These are phyloP conservation scores for Habrosyne pyritoides DNA, from an alignment of 2,888 invertebrate species.

Conservation along the genomic window DNA sequence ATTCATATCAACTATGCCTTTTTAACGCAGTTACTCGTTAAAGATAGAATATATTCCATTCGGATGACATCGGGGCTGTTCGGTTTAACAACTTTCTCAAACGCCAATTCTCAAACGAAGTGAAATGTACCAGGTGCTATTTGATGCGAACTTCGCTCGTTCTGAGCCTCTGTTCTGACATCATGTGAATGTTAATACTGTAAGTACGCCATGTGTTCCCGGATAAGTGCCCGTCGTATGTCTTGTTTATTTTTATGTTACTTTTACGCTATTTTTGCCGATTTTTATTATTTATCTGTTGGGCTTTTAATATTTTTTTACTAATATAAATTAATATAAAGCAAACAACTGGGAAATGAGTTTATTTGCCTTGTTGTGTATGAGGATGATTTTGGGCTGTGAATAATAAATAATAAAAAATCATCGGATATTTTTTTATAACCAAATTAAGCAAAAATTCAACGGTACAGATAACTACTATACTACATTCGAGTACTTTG, in stretches of 20 bases:
- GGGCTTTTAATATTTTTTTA: background rate
- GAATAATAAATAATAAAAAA: no score
- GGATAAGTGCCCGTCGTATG: background rate
- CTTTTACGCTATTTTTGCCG: background rate
- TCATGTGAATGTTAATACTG: constrained; percentile 46
- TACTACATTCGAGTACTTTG: no score
- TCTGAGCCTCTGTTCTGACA: constrained; percentile 30
- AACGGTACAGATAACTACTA: no score
- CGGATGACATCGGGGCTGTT: constrained; percentile 15
- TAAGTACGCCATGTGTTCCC: constrained; percentile 12
- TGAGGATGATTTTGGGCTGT: no score
- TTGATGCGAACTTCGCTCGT: constrained; percentile 39
- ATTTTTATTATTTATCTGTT: background rate
- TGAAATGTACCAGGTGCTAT: constrained; percentile 47
- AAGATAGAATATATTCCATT: background rate
- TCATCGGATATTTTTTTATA: no score
- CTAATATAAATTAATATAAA: no score
- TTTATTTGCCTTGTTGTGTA: no score
- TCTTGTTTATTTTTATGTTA: constrained; percentile 2
- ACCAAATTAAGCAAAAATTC: no score
- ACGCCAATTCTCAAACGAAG: constrained; percentile 46
- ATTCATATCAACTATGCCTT: no score
- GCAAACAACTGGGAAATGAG: no score
- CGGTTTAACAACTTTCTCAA: constrained; percentile 38
- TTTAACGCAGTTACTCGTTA: background rate